Evolutionary conservation across 2,888 invertebrate genomes (phyloP).

Genomic region (Oxycera nigricornis): DNA sequence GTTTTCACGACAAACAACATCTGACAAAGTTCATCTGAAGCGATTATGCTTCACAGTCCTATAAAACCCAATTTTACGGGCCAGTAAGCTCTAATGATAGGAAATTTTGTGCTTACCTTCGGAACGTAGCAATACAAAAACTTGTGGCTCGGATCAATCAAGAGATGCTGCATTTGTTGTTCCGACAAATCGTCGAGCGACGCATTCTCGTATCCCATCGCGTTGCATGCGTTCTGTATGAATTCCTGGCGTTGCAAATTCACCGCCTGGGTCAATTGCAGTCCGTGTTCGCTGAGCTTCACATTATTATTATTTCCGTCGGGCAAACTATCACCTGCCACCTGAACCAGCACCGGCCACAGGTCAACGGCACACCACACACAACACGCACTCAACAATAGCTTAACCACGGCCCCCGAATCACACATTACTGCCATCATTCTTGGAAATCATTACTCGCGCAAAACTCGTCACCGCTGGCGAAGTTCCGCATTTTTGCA

Average conservation of each 20-base stretch:
- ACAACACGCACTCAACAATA: neutral
- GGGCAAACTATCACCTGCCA: conserved; percentile 51
- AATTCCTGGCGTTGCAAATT: conserved; percentile 70
- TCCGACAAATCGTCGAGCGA: conserved; percentile 64
- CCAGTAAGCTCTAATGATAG: too few species aligned
- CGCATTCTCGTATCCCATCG: conserved; percentile 59
- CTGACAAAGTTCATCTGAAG: too few species aligned
- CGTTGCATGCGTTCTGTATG: conserved; percentile 69
- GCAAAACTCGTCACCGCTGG: neutral
- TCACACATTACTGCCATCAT: conserved; percentile 7
- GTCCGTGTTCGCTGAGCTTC: conserved; percentile 63
- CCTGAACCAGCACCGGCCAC: neutral
- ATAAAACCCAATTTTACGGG: too few species aligned
- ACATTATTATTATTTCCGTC: conserved; percentile 61
- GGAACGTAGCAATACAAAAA: conserved; percentile 93
- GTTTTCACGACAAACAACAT: too few species aligned
- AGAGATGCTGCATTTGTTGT: conserved; percentile 76
- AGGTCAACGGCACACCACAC: conserved; percentile 33
- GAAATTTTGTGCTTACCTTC: conserved; percentile 79
- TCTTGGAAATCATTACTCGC: neutral
- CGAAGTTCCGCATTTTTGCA: conserved; percentile 18
- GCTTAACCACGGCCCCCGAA: neutral
- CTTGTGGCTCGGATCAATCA: conserved; percentile 83
- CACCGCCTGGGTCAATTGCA: conserved; percentile 69
- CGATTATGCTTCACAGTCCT: too few species aligned